These are phyloP conservation scores for Leptobrachium leishanense DNA, from an alignment of 2,113 vertebrate species.

Conservation along the genomic window DNA sequence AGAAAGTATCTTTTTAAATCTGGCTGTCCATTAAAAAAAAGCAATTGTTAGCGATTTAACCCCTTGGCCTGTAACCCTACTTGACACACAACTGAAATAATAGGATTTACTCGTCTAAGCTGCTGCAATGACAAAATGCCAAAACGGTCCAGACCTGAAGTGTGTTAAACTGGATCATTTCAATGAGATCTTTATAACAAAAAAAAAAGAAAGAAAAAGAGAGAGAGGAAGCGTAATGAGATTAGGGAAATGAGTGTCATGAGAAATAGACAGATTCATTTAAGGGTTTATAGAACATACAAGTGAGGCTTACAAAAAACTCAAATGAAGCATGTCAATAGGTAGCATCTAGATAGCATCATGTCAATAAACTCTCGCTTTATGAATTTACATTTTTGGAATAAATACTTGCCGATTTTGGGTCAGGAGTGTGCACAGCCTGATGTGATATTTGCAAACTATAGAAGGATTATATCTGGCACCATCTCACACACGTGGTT, in stretches of 20 bases:
- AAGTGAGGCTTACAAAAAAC: too few relatives aligned
- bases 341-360: too few relatives aligned
- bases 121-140: constrained; percentile 59
- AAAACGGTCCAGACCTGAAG: constrained; percentile 11
- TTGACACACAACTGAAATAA: constrained; percentile 61
- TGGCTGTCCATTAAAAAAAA: constrained; percentile 48
- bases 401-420: too few relatives aligned
- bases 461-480: too few relatives aligned
- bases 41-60: constrained; percentile 69
- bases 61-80: constrained; percentile 55
- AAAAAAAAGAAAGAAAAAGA: too few relatives aligned
- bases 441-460: too few relatives aligned
- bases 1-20: not conserved
- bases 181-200: not conserved
- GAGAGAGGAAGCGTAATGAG: not conserved
- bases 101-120: constrained; percentile 51
- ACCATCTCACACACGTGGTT: too few relatives aligned
- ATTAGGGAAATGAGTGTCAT: not conserved
- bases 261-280: not conserved
- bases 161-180: too few relatives aligned
- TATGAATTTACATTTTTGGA: too few relatives aligned
- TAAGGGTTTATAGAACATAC: not conserved
- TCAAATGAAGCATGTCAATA: too few relatives aligned
- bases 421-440: too few relatives aligned
- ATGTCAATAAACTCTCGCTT: too few relatives aligned